These are phyloP conservation scores for Avahi laniger DNA, from an alignment of 2,797 vertebrate genomes.

Conservation along the genomic window DNA sequence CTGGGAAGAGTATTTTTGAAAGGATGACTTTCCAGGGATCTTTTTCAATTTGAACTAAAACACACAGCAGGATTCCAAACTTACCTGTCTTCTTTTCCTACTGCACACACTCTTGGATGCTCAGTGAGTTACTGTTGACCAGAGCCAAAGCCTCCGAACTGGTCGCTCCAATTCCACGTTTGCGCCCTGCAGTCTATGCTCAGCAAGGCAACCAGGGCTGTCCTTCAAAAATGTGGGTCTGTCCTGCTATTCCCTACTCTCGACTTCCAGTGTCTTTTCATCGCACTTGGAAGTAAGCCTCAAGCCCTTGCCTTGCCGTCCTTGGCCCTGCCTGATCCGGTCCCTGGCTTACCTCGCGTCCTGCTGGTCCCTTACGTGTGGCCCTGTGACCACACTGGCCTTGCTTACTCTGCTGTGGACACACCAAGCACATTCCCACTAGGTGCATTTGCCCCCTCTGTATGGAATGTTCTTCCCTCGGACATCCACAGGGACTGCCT, in stretches of 20 bases:
- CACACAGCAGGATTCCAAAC: neutral
- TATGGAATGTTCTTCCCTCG: neutral
- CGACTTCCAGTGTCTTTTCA: neutral
- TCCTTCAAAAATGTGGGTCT: neutral
- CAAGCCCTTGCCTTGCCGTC: neutral
- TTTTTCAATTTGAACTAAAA: neutral
- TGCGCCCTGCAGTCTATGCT: neutral
- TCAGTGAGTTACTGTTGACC: neutral
- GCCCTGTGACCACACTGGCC: neutral
- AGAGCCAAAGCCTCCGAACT: neutral
- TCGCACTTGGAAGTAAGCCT: neutral
- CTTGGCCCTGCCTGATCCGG: neutral
- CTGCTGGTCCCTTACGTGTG: fast-evolving
- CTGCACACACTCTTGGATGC: neutral
- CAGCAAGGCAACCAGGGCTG: neutral
- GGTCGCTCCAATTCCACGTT: neutral
- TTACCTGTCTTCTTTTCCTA: neutral
- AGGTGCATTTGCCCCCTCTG: neutral
- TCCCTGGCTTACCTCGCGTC: neutral
- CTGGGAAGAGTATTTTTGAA: neutral
- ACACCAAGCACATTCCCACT: neutral
- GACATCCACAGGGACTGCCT: neutral
- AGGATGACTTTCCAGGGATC: neutral
- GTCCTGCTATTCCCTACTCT: neutral
- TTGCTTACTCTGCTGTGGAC: neutral